Percentiles rank a stretch among this genome's conserved stretches.
Evolutionary conservation across 1,140 invertebrate species (phyloP).

Genomic region (Calephelis nemesis): DNA sequence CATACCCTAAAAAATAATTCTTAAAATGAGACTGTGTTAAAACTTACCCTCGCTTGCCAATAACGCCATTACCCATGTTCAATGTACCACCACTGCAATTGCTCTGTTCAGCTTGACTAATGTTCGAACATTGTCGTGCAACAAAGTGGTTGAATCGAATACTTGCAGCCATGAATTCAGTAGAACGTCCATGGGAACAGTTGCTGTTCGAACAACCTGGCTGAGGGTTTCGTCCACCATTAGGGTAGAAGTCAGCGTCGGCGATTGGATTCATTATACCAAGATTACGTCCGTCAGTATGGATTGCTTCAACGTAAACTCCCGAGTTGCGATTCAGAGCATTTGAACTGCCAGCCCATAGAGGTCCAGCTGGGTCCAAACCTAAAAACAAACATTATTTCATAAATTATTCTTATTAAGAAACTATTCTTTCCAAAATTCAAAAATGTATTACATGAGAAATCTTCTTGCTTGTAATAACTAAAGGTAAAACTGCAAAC

Average conservation of each 20-base stretch:
- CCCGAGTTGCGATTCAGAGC: background rate
- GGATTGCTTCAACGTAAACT: slow-evolving; percentile 80
- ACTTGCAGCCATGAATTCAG: slow-evolving; percentile 79
- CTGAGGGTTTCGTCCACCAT: slow-evolving; percentile 80
- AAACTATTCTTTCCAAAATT: no score
- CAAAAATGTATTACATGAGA: no score
- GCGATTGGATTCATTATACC: slow-evolving; percentile 72
- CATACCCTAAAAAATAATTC: no score
- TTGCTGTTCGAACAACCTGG: slow-evolving; percentile 73
- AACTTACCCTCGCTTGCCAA: slow-evolving; percentile 24
- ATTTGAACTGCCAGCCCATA: background rate
- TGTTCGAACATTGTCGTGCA: slow-evolving; percentile 37
- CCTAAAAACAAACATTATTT: no score
- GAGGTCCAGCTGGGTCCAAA: no score
- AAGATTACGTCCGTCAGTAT: slow-evolving; percentile 83
- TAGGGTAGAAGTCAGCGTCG: slow-evolving; percentile 89
- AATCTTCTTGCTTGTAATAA: no score
- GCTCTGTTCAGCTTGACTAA: slow-evolving; percentile 28
- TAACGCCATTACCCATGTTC: slow-evolving; percentile 33
- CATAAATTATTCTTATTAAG: no score
- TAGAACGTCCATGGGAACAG: slow-evolving; percentile 82
- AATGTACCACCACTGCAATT: slow-evolving; percentile 29
- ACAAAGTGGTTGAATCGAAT: slow-evolving; percentile 41
- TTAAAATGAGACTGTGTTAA: no score
- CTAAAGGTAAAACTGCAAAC: no score